These are phyloP conservation scores for Trichogramma evanescens DNA, from an alignment of 2,888 invertebrate genomes.

Conservation along the genomic window DNA sequence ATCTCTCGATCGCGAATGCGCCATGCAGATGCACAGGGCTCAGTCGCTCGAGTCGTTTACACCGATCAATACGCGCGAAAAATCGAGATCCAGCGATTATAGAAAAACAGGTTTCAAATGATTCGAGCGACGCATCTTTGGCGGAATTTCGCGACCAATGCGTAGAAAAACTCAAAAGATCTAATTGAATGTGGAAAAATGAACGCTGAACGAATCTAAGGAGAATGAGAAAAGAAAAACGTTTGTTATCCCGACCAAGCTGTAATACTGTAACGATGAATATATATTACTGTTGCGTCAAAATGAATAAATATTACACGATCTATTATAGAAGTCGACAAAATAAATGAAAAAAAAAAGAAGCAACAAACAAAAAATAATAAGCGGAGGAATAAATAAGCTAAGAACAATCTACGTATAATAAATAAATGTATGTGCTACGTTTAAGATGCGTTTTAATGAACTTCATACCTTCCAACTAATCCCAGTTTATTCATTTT, in stretches of 20 bases:
- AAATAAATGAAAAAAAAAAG: no score
- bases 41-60: slow-evolving; percentile 45
- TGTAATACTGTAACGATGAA: slow-evolving; percentile 39
- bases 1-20: slow-evolving; percentile 44
- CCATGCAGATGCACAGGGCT: slow-evolving; percentile 51
- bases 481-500: not conserved
- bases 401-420: slow-evolving; percentile 46
- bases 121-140: slow-evolving; percentile 36
- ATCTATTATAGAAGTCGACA: no score
- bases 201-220: not conserved
- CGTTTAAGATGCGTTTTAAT: slow-evolving; percentile 18
- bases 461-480: slow-evolving; percentile 1
- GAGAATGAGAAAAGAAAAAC: slow-evolving; percentile 21
- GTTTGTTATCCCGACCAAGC: slow-evolving; percentile 44
- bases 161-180: not conserved
- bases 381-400: slow-evolving; percentile 40
- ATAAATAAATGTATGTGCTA: slow-evolving; percentile 47
- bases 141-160: slow-evolving; percentile 33
- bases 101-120: not conserved
- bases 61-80: no score
- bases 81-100: slow-evolving; percentile 43
- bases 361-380: slow-evolving; percentile 7
- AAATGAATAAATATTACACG: slow-evolving; percentile 10
- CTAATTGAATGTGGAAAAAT: no score
- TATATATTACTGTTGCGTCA: slow-evolving; percentile 39